Evolutionary conservation across 2,888 invertebrate genomes (phyloP), one percentile per base, ranked within the genome.

Genomic region (Cephalotes varians): DNA sequence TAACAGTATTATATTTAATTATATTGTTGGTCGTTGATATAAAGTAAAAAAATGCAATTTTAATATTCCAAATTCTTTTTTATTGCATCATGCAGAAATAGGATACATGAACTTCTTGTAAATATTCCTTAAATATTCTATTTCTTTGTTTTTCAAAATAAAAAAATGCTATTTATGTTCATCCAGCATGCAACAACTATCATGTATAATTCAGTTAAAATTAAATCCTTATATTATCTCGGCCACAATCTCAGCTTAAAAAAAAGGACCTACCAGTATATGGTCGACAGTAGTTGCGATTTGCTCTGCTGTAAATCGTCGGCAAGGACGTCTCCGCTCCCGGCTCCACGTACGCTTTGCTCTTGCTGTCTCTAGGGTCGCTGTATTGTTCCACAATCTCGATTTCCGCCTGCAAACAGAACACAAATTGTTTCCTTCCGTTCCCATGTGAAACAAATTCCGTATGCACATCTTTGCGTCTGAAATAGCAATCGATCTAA

Each of bases 371-470:
- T 87, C 96, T 95, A 21, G 97, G 97, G 91, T 97, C 97, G 92
- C 97, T 96, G 94, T 97, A 97, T 82, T 96, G 96, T 94, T 97
- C 97, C 94, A 97, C 95, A 90, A 97, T 96, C 94, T 97, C 96
- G 90, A 97, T 96, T 96, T 97, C 93, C 84, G 93, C 89, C 94
- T 94, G 90, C 69, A 91, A 92, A 85, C 40, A 86, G 67, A 89
- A 82, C 69, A 82, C 44, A 84, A 82, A 88, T 88, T 80, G 67
- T 86, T 85, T 79, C 72, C 81, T 87, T 88, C 81, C 82, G 73
- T 47, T 82, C 58, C 15, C 10, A 31, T 2, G 12, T 7, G 15
- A 81, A 40, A 44, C 15, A 69, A 28, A 40, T n/a, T 31, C 10
- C 18, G 34, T 21, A 28, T 21, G 58, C 25, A 7, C 21, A 12